Percentiles rank a stretch among this genome's conserved stretches.
phyloP scores from a whole-genome alignment of 2,888 invertebrate genomes.

The Gonocerus acuteangulatus region DNA sequence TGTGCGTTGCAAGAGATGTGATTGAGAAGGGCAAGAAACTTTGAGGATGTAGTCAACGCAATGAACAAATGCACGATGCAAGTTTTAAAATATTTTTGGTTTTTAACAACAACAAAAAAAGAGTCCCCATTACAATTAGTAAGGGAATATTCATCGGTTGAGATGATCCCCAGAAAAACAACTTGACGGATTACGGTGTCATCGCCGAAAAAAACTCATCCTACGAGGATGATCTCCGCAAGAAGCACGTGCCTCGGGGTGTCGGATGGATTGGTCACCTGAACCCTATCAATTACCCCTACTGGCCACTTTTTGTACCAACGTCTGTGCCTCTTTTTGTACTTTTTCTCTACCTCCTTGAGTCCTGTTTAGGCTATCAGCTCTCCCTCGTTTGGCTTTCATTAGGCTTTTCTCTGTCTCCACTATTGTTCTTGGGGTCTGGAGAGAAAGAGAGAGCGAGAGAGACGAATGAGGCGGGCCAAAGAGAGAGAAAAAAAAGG shows the following conservation, averaged over 20 bases:
- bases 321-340: not conserved
- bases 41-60: too few species aligned
- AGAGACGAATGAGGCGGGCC: not conserved
- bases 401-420: constrained; percentile 3
- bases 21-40: too few species aligned
- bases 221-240: not conserved
- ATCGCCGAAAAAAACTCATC: not conserved
- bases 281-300: constrained; percentile 20
- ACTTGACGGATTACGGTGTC: too few species aligned
- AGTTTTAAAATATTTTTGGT: too few species aligned
- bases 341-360: not conserved
- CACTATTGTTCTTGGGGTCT: not conserved
- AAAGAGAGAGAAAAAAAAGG: not conserved
- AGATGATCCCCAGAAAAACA: too few species aligned
- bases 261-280: constrained; percentile 25
- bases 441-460: constrained; percentile 1
- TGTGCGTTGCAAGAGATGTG: too few species aligned
- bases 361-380: not conserved
- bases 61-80: too few species aligned
- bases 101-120: too few species aligned
- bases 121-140: not conserved
- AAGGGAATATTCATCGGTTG: not conserved
- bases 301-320: constrained; percentile 8
- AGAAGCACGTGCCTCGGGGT: constrained; percentile 15
- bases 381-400: constrained; percentile 23